These are phyloP conservation scores for Brenthis hecate DNA, from an alignment of 2,888 invertebrate species.

Conservation along the genomic window DNA sequence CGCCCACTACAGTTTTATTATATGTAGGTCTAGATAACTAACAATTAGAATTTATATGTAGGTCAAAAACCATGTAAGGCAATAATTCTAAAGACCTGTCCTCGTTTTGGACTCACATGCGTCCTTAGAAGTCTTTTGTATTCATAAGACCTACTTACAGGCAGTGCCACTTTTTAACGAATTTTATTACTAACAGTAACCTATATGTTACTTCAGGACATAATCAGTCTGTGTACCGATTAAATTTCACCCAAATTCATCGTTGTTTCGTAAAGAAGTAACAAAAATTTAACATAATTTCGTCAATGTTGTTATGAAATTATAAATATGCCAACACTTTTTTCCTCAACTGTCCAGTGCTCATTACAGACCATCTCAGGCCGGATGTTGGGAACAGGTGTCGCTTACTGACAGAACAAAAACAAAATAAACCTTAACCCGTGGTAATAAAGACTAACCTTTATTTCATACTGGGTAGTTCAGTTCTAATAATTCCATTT, in stretches of 20 bases:
- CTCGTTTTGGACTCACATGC: too few species aligned
- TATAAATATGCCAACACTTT: slow-evolving; percentile 31
- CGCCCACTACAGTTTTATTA: too few species aligned
- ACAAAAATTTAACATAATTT: not conserved
- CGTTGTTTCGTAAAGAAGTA: not conserved
- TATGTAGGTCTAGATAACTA: too few species aligned
- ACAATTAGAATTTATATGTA: too few species aligned
- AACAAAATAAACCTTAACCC: slow-evolving; percentile 40
- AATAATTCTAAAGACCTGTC: too few species aligned
- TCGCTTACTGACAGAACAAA: slow-evolving; percentile 51
- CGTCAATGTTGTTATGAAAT: slow-evolving; percentile 15
- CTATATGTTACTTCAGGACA: too few species aligned
- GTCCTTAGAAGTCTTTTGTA: too few species aligned
- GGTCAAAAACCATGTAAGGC: too few species aligned
- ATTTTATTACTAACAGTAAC: too few species aligned
- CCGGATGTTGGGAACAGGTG: slow-evolving; percentile 55
- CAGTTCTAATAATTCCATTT: not conserved
- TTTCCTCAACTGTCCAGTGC: slow-evolving; percentile 38
- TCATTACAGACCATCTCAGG: slow-evolving; percentile 52
- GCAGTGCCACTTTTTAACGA: too few species aligned
- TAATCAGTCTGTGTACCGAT: not conserved
- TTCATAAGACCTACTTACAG: too few species aligned
- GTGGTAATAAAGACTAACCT: slow-evolving; percentile 22
- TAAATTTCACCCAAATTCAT: not conserved
- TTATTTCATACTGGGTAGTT: not conserved